Evolutionary conservation across 2,888 invertebrate genomes (phyloP), one percentile per base, ranked within the genome.

Genomic region (Sialis lutaria): DNA sequence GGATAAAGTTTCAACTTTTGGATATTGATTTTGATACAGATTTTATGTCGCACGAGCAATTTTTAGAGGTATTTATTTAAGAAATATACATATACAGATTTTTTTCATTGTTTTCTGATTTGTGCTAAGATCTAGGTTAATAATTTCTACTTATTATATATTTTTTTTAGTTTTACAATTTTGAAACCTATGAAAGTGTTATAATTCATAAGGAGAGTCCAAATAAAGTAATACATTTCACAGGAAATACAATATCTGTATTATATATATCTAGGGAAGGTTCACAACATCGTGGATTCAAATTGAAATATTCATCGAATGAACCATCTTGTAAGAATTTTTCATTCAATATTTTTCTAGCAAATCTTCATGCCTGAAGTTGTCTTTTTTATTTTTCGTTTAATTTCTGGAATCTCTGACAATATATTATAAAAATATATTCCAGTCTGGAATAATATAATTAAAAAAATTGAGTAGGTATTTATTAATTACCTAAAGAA

Each of bases 221-320:
- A 9, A 41, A 41, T 22, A 41, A 30, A 8, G 31, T 31, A n/a
- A 2, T 41, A 12, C 6, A 30, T n/a, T 6, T 13, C 2, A n/a
- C 41, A 22, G 9, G 30, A 7, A 41, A 41, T 13, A 8, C 6
- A 13, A 2, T 41, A 41, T 22, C 2, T 13, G 41, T 91, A 8
- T 67, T 68, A 50, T 75, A 79, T 54, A 74, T 74, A 61, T 64
- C 76, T n/a, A 58, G 64, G 9, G 58, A 64, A 4, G 55, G 59
- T 1, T 57, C 60, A 10, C 64, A 63, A 9, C 73, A 72, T 50
- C 72, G 79, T 49, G 84, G 87, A 10, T 83, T 90, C 58, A 77
- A 77, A 63, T 73, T 82, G 0, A 72, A 65, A 44, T 92, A 77
- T 60, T 69, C 67, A n/a, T 79, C 83, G 1, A 64, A 74, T 45